Evolutionary conservation across 2,113 vertebrate species (phyloP).

Genomic region (Willisornis vidua): DNA sequence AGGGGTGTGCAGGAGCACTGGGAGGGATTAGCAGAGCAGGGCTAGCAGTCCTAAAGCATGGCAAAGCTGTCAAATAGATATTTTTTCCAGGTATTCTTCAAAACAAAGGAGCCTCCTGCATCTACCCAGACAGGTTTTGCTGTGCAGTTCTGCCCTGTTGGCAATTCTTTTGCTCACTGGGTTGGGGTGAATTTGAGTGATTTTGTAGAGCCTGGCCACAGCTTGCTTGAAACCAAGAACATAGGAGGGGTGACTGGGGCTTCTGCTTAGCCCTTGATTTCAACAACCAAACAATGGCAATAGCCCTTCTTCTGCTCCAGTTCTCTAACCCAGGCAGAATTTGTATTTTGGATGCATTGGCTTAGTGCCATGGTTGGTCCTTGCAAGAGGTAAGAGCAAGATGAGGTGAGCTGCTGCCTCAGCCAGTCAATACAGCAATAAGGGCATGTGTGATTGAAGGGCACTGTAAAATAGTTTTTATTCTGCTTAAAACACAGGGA

Average conservation of each 20-base stretch:
- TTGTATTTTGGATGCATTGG: background rate
- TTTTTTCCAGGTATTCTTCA: background rate
- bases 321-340: background rate
- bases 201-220: background rate
- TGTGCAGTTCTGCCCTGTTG: background rate
- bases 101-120: background rate
- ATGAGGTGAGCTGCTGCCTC: background rate
- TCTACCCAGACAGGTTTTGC: rapidly evolving
- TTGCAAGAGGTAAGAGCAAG: background rate
- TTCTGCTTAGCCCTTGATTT: background rate
- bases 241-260: background rate
- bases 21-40: background rate
- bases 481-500: background rate
- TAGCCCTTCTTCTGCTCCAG: background rate
- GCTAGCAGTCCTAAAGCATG: background rate
- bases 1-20: background rate
- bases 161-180: background rate
- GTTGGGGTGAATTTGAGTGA: background rate
- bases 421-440: background rate
- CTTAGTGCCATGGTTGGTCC: background rate
- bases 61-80: background rate
- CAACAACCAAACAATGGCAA: rapidly evolving
- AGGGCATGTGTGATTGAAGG: background rate
- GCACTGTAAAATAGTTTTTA: background rate
- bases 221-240: background rate